Evolutionary conservation across 2,888 invertebrate species (phyloP).

Genomic region (Drosophila putrida): DNA sequence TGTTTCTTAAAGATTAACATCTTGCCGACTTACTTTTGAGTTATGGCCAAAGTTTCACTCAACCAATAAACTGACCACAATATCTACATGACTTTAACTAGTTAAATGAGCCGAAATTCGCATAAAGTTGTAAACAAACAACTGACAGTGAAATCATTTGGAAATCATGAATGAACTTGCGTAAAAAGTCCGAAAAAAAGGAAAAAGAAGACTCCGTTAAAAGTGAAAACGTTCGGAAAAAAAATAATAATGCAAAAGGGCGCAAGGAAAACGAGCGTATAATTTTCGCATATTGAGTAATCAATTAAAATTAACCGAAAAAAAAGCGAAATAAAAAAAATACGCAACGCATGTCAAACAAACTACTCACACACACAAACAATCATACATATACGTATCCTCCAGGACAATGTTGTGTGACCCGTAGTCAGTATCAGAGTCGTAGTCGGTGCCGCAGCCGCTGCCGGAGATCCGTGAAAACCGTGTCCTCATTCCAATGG

Average conservation of each 20-base stretch:
- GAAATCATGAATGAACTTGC: slow-evolving; percentile 71
- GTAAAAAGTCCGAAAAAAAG: slow-evolving; percentile 41
- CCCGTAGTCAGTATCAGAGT: slow-evolving; percentile 11
- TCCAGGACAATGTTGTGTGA: slow-evolving; percentile 50
- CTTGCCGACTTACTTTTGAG: slow-evolving; percentile 51
- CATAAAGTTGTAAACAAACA: slow-evolving; percentile 30
- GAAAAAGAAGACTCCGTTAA: slow-evolving; percentile 24
- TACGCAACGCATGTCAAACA: slow-evolving; percentile 52
- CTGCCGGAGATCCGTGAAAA: slow-evolving; percentile 30
- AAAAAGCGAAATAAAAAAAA: slow-evolving; percentile 63
- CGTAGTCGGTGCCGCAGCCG: slow-evolving; percentile 13
- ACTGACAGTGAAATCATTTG: slow-evolving; percentile 48
- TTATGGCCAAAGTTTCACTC: slow-evolving; percentile 61
- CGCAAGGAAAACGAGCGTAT: slow-evolving; percentile 49
- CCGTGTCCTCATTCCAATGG: slow-evolving; percentile 75
- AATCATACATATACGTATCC: slow-evolving; percentile 6
- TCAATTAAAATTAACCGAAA: slow-evolving; percentile 82
- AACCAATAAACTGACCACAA: slow-evolving; percentile 43
- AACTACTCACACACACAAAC: slow-evolving; percentile 44
- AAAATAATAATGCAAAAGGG: slow-evolving; percentile 41
- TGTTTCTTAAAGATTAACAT: slow-evolving; percentile 76
- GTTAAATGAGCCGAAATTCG: slow-evolving; percentile 1
- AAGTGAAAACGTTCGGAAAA: slow-evolving; percentile 65
- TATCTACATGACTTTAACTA: slow-evolving; percentile 20
- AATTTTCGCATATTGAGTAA: slow-evolving; percentile 74